phyloP scores from a whole-genome alignment of 2,888 invertebrate genomes.

The Drosophila emarginata region DNA sequence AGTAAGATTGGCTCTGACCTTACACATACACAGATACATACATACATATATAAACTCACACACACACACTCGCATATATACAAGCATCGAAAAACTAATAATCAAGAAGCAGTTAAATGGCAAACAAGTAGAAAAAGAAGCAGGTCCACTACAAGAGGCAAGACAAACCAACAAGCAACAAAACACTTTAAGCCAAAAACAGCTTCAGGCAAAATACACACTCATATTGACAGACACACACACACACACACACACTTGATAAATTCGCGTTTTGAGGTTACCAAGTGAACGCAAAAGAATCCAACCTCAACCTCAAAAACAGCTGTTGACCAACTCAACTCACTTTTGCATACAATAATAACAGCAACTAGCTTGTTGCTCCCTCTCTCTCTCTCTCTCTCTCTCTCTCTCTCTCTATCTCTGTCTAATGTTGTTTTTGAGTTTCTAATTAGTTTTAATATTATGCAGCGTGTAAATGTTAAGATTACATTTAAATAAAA shows the following conservation, averaged over 20 bases:
- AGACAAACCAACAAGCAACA: neutral
- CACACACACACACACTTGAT: conserved; percentile 3
- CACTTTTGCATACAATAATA: conserved; percentile 22
- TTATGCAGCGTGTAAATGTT: conserved; percentile 54
- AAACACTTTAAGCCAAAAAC: conserved; percentile 5
- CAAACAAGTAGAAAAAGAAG: conserved; percentile 62
- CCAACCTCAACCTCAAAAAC: conserved; percentile 73
- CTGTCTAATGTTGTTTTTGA: conserved; percentile 19
- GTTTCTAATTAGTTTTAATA: conserved; percentile 59
- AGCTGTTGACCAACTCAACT: conserved; percentile 55
- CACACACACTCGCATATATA: conserved; percentile 16
- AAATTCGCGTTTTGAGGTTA: conserved; percentile 66
- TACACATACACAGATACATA: conserved; percentile 41
- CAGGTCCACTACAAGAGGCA: conserved; percentile 34
- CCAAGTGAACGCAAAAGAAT: conserved; percentile 53
- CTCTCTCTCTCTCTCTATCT: neutral
- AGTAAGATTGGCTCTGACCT: conserved; percentile 71
- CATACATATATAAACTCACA: conserved; percentile 21
- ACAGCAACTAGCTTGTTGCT: neutral
- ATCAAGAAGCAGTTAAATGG: conserved; percentile 76
- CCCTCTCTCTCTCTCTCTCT: neutral
- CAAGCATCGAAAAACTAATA: conserved; percentile 52
- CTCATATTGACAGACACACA: conserved; percentile 3
- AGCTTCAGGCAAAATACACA: neutral
- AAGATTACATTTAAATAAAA: conserved; percentile 37